Evolutionary conservation across 2,797 vertebrate genomes (phyloP).

Genomic region (Triplophysa yarkandensis): DNA sequence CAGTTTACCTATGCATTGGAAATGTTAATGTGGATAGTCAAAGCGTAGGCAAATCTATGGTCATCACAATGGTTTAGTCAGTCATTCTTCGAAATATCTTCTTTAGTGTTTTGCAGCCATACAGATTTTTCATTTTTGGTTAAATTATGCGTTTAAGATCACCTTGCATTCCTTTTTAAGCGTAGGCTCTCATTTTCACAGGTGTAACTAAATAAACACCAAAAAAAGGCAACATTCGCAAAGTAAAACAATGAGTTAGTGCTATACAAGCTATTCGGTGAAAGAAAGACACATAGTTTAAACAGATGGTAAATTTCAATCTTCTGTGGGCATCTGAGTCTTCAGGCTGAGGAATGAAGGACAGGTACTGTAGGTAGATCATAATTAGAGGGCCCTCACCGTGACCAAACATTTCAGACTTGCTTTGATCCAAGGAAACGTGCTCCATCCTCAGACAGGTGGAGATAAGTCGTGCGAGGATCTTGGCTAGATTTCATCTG

Average conservation of each 20-base stretch:
- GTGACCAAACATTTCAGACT: slow-evolving; percentile 40
- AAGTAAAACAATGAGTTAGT: slow-evolving; percentile 2
- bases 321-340: not conserved
- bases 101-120: too few relatives aligned
- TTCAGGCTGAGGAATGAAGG: slow-evolving; percentile 42
- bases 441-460: slow-evolving; percentile 55
- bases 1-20: not conserved
- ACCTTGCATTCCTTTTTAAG: not conserved
- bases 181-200: not conserved
- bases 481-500: slow-evolving; percentile 61
- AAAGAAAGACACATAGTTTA: slow-evolving; percentile 35
- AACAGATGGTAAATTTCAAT: not conserved
- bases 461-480: slow-evolving; percentile 46
- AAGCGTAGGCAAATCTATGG: too few relatives aligned
- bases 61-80: too few relatives aligned
- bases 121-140: too few relatives aligned
- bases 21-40: too few relatives aligned
- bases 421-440: slow-evolving; percentile 63
- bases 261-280: slow-evolving; percentile 27
- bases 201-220: not conserved
- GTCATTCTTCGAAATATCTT: too few relatives aligned
- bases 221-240: not conserved
- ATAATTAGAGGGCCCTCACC: slow-evolving; percentile 37
- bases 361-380: slow-evolving; percentile 40
- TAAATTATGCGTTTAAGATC: not conserved